These are phyloP conservation scores for Cynodonichthys magdalenae DNA, from an alignment of 2,797 vertebrate genomes.

Conservation along the genomic window DNA sequence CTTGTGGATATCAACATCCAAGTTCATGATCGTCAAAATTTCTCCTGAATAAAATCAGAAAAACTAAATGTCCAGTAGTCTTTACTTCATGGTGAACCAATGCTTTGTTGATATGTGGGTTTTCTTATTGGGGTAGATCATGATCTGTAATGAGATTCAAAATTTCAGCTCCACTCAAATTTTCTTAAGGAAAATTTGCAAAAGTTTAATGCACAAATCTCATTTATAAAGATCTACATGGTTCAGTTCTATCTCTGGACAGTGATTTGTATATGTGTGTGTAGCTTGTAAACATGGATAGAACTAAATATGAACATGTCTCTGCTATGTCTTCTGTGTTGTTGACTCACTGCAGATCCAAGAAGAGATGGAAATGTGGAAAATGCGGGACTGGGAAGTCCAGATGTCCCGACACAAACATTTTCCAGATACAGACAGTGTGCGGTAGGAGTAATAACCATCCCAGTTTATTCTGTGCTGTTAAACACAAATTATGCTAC, in stretches of 20 bases:
- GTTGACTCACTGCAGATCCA: constrained; percentile 66
- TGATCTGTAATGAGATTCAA: background rate
- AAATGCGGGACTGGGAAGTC: constrained; percentile 89
- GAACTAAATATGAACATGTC: background rate
- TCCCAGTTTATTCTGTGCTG: constrained; percentile 31
- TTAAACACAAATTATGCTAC: constrained; percentile 9
- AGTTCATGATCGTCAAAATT: background rate
- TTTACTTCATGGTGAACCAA: background rate
- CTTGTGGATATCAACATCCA: background rate
- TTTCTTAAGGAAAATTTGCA: too few species aligned
- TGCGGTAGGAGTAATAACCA: constrained; percentile 57
- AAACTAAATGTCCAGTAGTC: background rate
- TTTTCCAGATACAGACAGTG: constrained; percentile 35
- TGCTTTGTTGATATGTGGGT: too few species aligned
- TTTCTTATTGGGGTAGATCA: background rate
- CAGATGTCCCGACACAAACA: constrained; percentile 72
- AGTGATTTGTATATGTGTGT: background rate
- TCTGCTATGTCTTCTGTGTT: constrained; percentile 8
- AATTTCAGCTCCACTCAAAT: background rate
- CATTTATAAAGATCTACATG: too few species aligned
- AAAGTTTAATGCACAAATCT: too few species aligned
- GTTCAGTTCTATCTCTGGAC: too few species aligned
- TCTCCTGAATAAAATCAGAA: background rate
- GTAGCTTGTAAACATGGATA: background rate
- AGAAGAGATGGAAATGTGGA: constrained; percentile 87